Base-by-base conservation (phyloP, 2,888 invertebrate species). In the Agriopis leucophaearia region DNA sequence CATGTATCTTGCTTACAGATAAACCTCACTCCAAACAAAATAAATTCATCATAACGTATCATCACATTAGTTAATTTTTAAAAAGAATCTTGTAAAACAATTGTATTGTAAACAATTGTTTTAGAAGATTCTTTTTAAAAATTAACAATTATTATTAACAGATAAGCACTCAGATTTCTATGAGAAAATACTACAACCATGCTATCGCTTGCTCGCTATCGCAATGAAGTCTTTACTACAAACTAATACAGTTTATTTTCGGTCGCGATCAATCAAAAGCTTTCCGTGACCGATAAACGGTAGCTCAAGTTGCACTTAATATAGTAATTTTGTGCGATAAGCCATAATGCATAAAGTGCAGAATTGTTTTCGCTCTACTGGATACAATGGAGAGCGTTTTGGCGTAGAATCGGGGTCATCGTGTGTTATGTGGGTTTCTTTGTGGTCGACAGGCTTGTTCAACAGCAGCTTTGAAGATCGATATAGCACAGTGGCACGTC, bases 201-300 rank as follows among this genome's bases (percentile, higher is more conserved):
- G 38, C 45, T 38, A 44, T 10, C 45, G 16, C 35, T 15, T 8
- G 0, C 10, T 35, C 48, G 35, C 18, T 38, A 18, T 44, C 0
- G 0, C 18, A 68, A 52, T 62, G 40, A 35, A 12, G 10, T 5
- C 47, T 64, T 62, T 44, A 13, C 0, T 0, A 7, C 5, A 10
- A 47, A 12, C 44, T 0, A 40, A 60, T 60, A 67, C n/a, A 52
- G 67, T 56, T 54, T 18, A 59, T 35, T 35, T 62, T 73, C n/a
- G 10, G 45, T 47, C 36, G n/a, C 2, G 15, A 18, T 8, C 7
- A 6, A 42, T 60, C 61, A 9, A 56, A 70, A 70, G 68, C 62
- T 73, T 69, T 67, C 71, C 74, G 75, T 75, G 76, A 76, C 76
- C 71, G 77, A 77, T 78, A 77, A 74, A 69, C 18, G 35, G 54